A percentile compares a stretch with the other conserved stretches of the same genome.
phyloP scores from a whole-genome alignment of 2,888 invertebrate genomes.

The Terebella lapidaria region DNA sequence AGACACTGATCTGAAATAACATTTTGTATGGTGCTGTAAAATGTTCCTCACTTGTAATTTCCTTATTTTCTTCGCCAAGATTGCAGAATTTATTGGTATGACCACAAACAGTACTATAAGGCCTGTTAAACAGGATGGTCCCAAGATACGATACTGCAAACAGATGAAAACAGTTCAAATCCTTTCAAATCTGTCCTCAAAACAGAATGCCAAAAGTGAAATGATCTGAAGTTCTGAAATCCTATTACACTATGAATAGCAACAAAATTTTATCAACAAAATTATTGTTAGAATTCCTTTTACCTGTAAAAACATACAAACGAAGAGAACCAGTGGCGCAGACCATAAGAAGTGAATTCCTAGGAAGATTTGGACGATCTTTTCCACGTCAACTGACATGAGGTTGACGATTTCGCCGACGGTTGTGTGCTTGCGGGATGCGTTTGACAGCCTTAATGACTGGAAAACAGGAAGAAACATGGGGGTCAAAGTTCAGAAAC shows the following conservation, averaged over 20 bases:
- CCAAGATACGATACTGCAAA: neutral
- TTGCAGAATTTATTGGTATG: slow-evolving; percentile 18
- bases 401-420: slow-evolving; percentile 59
- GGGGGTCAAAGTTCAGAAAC: too few relatives aligned
- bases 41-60: slow-evolving; percentile 20
- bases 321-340: slow-evolving; percentile 62
- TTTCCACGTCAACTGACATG: slow-evolving; percentile 55
- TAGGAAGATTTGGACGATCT: slow-evolving; percentile 31
- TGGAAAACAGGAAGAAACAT: neutral
- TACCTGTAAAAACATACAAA: slow-evolving; percentile 45
- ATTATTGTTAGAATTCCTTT: too few relatives aligned
- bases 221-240: too few relatives aligned
- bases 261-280: too few relatives aligned
- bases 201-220: too few relatives aligned
- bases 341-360: slow-evolving; percentile 24
- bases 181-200: too few relatives aligned
- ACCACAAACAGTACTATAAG: slow-evolving; percentile 17
- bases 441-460: neutral
- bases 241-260: too few relatives aligned
- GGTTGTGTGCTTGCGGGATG: slow-evolving; percentile 52
- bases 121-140: slow-evolving; percentile 10
- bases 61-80: slow-evolving; percentile 19
- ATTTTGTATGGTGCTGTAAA: too few relatives aligned
- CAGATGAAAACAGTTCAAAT: too few relatives aligned
- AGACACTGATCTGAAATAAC: neutral